These are phyloP conservation scores for Poicephalus meyeri DNA, from an alignment of 2,113 vertebrate genomes.

Conservation along the genomic window DNA sequence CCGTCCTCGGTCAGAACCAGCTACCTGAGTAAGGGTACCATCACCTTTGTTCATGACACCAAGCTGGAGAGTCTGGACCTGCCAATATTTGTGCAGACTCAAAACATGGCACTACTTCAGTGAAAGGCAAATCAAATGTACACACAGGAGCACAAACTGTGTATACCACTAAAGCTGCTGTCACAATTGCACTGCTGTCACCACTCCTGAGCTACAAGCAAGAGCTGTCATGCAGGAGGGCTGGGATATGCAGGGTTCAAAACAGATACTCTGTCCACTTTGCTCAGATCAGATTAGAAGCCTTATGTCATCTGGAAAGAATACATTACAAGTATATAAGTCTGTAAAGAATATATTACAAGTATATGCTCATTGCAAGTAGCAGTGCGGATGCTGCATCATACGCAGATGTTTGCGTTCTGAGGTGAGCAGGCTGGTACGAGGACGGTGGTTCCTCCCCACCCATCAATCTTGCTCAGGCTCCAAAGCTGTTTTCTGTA, in stretches of 20 bases:
- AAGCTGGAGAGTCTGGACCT: background rate
- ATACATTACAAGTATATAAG: background rate
- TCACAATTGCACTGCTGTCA: fast-evolving
- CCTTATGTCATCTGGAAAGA: background rate
- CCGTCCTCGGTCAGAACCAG: background rate
- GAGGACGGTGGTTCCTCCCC: background rate
- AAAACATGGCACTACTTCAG: background rate
- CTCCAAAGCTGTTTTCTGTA: background rate
- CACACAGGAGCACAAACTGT: background rate
- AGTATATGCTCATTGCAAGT: background rate
- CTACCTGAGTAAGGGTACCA: background rate
- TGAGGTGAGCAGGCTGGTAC: background rate
- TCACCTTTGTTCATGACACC: fast-evolving
- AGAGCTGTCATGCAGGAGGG: background rate
- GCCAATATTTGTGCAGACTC: background rate
- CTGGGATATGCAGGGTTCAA: background rate
- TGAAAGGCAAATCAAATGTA: fast-evolving
- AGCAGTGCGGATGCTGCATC: fast-evolving
- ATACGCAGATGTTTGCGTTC: background rate
- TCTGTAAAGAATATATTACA: background rate
- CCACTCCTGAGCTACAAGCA: background rate
- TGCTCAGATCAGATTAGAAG: background rate
- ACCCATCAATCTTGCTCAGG: background rate
- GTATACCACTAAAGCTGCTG: background rate
- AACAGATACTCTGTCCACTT: background rate